Percentiles rank a stretch among this genome's conserved stretches.
These are phyloP conservation scores for Leptodactylus fallax DNA, from an alignment of 2,797 vertebrate genomes.

Conservation along the genomic window DNA sequence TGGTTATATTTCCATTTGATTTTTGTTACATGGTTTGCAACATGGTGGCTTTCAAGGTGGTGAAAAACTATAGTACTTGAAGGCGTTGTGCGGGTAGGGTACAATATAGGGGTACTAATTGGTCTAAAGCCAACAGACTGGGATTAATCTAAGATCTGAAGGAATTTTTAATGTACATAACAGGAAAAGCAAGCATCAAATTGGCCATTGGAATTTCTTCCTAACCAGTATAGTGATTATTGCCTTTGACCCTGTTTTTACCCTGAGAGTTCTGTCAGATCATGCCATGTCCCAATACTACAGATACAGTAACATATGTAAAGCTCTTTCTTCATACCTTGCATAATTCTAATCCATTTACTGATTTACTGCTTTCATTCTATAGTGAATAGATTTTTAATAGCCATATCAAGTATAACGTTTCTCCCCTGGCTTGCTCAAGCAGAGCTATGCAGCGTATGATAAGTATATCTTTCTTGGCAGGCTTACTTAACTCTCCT, in stretches of 20 bases:
- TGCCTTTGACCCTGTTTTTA: not conserved
- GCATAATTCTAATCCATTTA: not conserved
- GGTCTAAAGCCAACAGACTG: not conserved
- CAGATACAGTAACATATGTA: not conserved
- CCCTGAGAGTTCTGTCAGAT: not conserved
- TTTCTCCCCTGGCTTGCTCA: not conserved
- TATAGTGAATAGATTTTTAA: not conserved
- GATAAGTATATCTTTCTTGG: conserved; percentile 26
- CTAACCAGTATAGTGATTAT: not conserved
- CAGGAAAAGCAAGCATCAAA: too few species aligned
- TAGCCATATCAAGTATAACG: not conserved
- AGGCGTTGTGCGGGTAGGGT: not conserved
- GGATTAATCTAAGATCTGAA: not conserved
- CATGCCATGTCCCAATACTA: not conserved
- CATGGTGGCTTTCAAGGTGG: not conserved
- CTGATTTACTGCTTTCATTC: not conserved
- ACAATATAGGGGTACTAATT: not conserved
- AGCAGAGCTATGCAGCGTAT: not conserved
- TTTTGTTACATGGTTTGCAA: not conserved
- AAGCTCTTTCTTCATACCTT: not conserved
- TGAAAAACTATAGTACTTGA: not conserved
- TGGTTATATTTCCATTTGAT: not conserved
- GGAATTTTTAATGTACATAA: not conserved
- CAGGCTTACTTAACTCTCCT: not conserved
- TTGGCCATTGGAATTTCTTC: not conserved